These are phyloP conservation scores for Archips crataeganus DNA, from an alignment of 2,888 invertebrate genomes.

Conservation along the genomic window DNA sequence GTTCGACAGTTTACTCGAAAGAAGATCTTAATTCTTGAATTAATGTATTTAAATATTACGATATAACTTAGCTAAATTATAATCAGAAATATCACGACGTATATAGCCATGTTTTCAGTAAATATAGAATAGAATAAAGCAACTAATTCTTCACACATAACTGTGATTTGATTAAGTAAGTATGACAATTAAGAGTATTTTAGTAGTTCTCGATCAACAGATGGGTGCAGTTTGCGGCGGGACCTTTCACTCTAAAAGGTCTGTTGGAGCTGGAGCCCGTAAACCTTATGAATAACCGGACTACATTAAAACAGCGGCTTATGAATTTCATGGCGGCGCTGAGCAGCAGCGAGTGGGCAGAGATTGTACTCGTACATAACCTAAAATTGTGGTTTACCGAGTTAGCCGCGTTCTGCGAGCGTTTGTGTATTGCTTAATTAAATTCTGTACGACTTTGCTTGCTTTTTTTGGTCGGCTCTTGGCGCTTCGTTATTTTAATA, in stretches of 20 bases:
- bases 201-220: background rate
- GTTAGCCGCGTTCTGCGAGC: background rate
- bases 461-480: slow-evolving; percentile 12
- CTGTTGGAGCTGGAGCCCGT: background rate
- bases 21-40: too few species aligned
- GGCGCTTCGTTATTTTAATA: background rate
- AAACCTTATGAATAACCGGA: background rate
- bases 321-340: slow-evolving; percentile 18
- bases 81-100: too few species aligned
- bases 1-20: too few species aligned
- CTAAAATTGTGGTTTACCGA: slow-evolving; percentile 8
- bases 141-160: too few species aligned
- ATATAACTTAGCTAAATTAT: too few species aligned
- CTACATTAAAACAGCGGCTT: slow-evolving; percentile 16
- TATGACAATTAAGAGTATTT: too few species aligned
- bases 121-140: too few species aligned
- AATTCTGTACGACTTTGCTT: slow-evolving; percentile 11
- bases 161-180: too few species aligned
- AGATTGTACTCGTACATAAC: background rate
- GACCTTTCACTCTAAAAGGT: background rate
- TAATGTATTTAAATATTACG: too few species aligned
- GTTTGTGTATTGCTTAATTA: slow-evolving; percentile 24
- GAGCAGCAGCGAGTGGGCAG: slow-evolving; percentile 8
- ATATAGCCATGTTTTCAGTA: too few species aligned
- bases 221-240: too few species aligned